phyloP scores from a whole-genome alignment of 2,113 vertebrate genomes.

The Etia nguti region DNA sequence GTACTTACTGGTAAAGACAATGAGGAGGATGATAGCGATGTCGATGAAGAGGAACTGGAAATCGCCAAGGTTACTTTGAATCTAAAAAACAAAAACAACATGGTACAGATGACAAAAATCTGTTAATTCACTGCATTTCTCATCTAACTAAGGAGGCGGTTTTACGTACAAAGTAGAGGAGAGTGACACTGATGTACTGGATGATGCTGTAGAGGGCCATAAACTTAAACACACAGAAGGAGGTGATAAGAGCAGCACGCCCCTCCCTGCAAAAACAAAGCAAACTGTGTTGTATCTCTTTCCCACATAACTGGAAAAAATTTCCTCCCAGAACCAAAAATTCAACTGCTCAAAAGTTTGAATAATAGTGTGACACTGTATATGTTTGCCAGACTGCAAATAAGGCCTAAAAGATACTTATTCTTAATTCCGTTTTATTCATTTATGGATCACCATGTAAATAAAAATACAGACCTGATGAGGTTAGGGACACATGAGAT shows the following conservation, averaged over 20 bases:
- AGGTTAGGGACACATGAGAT: constrained; percentile 97
- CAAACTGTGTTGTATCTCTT: neutral
- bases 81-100: constrained; percentile 66
- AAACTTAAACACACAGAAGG: constrained; percentile 99
- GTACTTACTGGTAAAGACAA: constrained; percentile 97
- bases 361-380: neutral
- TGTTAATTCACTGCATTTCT: neutral
- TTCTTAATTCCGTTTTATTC: accelerated
- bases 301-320: accelerated
- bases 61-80: constrained; percentile 93
- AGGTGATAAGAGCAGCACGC: constrained; percentile 94
- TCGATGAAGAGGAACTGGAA: constrained; percentile 99
- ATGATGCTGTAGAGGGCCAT: constrained; percentile 99
- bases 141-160: neutral
- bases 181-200: constrained; percentile 94
- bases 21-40: constrained; percentile 90
- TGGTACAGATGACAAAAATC: neutral
- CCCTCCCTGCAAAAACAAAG: constrained; percentile 83
- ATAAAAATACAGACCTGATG: constrained; percentile 78
- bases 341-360: neutral
- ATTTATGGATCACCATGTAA: neutral
- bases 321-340: neutral
- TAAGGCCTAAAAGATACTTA: neutral
- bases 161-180: constrained; percentile 91
- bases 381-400: neutral